A percentile compares a stretch with the other conserved stretches of the same genome.
Conservation (phyloP, 1,140 invertebrate genomes). For the Agrypnia vestita region DNA sequence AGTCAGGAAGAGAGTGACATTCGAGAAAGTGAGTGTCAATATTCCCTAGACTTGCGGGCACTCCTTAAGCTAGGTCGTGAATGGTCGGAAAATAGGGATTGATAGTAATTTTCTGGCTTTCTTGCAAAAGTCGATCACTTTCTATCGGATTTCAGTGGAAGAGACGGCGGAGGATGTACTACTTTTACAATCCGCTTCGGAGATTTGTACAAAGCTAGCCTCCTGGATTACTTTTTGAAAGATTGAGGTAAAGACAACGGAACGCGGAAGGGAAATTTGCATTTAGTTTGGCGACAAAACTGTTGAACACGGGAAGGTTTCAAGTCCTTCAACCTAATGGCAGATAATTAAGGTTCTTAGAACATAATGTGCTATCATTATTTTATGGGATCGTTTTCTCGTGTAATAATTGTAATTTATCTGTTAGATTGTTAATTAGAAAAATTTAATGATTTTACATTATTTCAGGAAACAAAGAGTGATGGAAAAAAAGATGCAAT, state of each 20-base stretch:
- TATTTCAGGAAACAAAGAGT: no score
- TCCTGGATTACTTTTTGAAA: constrained; percentile 16
- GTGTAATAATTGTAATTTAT: no score
- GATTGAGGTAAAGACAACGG: constrained; percentile 26
- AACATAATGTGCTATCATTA: no score
- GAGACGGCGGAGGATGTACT: not conserved
- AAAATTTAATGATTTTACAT: no score
- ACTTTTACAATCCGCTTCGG: not conserved
- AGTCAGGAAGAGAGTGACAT: constrained; percentile 58
- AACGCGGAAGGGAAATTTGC: constrained; percentile 21
- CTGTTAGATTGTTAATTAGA: no score
- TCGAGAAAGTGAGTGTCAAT: constrained; percentile 49
- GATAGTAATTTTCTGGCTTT: no score
- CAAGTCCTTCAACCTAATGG: not conserved
- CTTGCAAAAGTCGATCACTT: no score
- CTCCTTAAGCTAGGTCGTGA: constrained; percentile 6
- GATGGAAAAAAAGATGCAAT: no score
- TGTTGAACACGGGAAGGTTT: constrained; percentile 30
- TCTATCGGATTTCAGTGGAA: not conserved
- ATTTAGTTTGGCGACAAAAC: constrained; percentile 38
- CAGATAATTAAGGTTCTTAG: not conserved
- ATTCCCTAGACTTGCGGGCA: constrained; percentile 36
- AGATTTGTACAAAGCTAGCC: not conserved
- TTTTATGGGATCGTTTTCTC: no score
- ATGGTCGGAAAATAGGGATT: no score